A percentile compares a stretch with the other conserved stretches of the same genome.
Evolutionary conservation across 2,113 vertebrate genomes (phyloP).

Genomic region (Lagopus muta): DNA sequence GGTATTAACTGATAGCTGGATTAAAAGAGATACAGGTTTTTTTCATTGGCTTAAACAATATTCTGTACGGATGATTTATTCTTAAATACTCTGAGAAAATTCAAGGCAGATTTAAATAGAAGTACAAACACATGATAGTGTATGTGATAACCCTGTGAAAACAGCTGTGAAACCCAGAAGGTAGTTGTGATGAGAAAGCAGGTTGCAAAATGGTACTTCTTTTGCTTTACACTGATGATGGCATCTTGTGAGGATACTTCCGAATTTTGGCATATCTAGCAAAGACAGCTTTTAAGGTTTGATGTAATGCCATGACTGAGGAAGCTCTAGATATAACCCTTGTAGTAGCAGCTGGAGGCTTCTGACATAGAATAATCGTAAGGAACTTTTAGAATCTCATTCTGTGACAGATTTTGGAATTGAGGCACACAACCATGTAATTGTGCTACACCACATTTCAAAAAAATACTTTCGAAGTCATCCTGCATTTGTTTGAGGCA

Average conservation of each 20-base stretch:
- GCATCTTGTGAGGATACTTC: not conserved
- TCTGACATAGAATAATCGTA: not conserved
- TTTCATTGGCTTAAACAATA: no score
- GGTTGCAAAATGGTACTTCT: not conserved
- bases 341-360: not conserved
- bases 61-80: no score
- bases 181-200: not conserved
- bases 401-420: not conserved
- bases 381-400: not conserved
- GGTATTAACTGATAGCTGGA: not conserved
- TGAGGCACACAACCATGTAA: not conserved
- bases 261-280: rapidly evolving
- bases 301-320: not conserved
- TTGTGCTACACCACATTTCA: not conserved
- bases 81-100: no score
- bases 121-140: no score
- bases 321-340: not conserved
- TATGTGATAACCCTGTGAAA: not conserved
- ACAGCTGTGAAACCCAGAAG: not conserved
- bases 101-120: no score
- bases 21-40: not conserved
- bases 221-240: not conserved
- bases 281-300: not conserved
- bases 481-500: not conserved
- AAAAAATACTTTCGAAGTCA: not conserved